Conservation (phyloP, 1,140 invertebrate species). For the Papilio machaon region DNA sequence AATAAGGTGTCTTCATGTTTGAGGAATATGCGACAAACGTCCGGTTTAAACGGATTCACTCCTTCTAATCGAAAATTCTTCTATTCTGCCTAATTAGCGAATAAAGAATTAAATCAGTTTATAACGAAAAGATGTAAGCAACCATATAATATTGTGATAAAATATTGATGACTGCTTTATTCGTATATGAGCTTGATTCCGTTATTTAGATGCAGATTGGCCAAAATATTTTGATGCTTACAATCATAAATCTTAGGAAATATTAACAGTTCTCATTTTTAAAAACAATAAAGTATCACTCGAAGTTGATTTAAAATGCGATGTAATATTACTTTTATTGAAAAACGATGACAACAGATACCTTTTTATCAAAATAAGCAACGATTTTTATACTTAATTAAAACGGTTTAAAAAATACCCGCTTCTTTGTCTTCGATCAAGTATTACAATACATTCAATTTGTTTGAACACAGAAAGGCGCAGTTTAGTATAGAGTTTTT, state of each 20-base stretch:
- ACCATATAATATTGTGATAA: neutral
- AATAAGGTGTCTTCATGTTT: neutral
- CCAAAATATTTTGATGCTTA: neutral
- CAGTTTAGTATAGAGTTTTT: slow-evolving; percentile 23
- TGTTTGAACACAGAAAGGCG: neutral
- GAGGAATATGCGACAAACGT: slow-evolving; percentile 3
- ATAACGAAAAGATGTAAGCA: neutral
- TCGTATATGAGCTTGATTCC: neutral
- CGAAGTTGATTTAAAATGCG: neutral
- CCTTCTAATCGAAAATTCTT: neutral
- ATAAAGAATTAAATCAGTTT: slow-evolving; percentile 21
- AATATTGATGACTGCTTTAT: slow-evolving; percentile 13
- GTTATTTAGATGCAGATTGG: slow-evolving; percentile 12
- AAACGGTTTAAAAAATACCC: neutral
- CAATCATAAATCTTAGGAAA: neutral
- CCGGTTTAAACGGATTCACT: slow-evolving; percentile 11
- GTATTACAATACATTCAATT: slow-evolving; percentile 5
- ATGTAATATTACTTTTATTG: neutral
- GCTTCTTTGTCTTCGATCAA: neutral
- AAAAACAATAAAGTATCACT: neutral
- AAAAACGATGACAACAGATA: neutral
- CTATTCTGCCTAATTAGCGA: slow-evolving; percentile 13
- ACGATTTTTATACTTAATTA: neutral
- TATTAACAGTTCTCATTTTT: neutral
- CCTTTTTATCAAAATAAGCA: no score